These are phyloP conservation scores for Galagoides demidoff DNA, from an alignment of 2,797 vertebrate species.

Conservation along the genomic window DNA sequence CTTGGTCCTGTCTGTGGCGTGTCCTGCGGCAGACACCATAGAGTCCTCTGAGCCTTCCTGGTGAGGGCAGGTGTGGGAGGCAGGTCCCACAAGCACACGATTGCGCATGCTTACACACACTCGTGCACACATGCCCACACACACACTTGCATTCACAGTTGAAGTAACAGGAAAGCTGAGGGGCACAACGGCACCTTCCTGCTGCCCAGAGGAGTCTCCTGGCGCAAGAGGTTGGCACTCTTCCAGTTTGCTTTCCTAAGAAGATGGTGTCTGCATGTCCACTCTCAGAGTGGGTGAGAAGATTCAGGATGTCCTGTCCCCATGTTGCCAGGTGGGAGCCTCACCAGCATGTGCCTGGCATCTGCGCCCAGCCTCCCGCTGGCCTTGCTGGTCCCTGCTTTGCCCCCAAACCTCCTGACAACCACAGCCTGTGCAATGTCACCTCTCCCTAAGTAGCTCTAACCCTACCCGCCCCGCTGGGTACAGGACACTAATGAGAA, in stretches of 20 bases:
- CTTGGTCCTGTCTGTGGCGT: background rate
- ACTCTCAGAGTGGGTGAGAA: background rate
- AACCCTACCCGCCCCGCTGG: background rate
- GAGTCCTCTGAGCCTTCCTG: background rate
- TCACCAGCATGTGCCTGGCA: rapidly evolving
- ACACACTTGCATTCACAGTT: background rate
- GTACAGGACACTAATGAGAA: constrained; percentile 39
- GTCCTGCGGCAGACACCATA: background rate
- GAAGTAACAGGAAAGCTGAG: background rate
- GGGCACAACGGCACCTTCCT: background rate
- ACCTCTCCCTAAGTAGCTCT: background rate
- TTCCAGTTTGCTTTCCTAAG: background rate
- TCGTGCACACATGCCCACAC: background rate
- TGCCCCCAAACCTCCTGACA: background rate
- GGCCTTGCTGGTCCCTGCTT: rapidly evolving
- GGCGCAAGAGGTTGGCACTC: background rate
- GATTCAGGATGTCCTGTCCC: background rate
- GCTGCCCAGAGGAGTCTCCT: background rate
- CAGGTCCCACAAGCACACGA: background rate
- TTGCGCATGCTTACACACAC: background rate
- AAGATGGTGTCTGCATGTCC: background rate
- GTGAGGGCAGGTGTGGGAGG: background rate
- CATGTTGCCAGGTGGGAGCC: background rate
- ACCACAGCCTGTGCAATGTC: background rate
- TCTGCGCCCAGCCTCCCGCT: background rate